These are phyloP conservation scores for Blastomussa wellsi DNA, from an alignment of 92 coral and sea anemone species.

Conservation along the genomic window DNA sequence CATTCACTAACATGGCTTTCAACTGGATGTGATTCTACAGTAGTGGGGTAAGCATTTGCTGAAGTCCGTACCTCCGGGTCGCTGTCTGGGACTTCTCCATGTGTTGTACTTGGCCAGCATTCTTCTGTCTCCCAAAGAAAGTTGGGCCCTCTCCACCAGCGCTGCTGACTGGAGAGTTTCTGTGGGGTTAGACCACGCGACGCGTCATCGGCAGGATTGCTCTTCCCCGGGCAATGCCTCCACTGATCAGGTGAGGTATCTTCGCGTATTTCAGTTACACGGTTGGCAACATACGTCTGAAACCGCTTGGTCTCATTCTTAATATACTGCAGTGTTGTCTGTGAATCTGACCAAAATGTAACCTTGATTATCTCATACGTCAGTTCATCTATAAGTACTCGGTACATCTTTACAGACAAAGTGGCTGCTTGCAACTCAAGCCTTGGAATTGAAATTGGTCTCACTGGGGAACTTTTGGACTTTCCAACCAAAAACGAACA, in stretches of 20 bases:
- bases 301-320: too few relatives aligned
- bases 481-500: too few relatives aligned
- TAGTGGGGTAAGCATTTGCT: too few relatives aligned
- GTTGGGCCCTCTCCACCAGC: too few relatives aligned
- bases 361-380: conserved; percentile 27
- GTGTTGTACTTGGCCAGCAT: too few relatives aligned
- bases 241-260: conserved; percentile 40
- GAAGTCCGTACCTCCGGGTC: conserved; percentile 28
- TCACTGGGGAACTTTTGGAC: too few relatives aligned
- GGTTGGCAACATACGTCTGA: conserved; percentile 57
- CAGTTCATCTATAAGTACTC: conserved; percentile 36
- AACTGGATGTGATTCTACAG: too few relatives aligned
- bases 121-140: too few relatives aligned
- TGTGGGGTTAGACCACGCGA: conserved; percentile 47
- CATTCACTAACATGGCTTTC: too few relatives aligned
- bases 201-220: conserved; percentile 45
- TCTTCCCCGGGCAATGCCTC: conserved; percentile 42
- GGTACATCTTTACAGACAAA: conserved; percentile 26
- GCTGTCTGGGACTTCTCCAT: too few relatives aligned
- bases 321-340: conserved; percentile 34
- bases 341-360: conserved; percentile 43
- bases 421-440: too few relatives aligned
- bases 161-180: conserved; percentile 27
- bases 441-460: too few relatives aligned
- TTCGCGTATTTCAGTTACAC: conserved; percentile 42